Base-by-base conservation (phyloP, 2,113 vertebrate species). In the Garra rufa region DNA sequence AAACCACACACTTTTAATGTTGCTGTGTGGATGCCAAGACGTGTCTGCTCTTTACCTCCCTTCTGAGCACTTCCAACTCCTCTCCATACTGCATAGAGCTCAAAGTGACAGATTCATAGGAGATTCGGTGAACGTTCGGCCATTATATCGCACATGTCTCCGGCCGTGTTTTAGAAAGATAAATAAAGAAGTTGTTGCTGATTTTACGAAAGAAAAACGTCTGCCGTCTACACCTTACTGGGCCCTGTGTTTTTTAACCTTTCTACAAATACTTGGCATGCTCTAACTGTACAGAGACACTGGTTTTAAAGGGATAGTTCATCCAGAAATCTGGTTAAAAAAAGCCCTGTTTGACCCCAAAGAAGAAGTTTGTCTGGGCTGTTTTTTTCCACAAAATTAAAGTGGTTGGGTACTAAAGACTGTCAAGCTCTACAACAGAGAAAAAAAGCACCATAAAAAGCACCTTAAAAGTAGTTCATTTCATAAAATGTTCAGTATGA, bases 1-100 rank as follows among this genome's bases (percentile, higher is more conserved):
- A 94, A 95, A 94, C 94, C 94, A 89, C 94, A 93, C 92, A 90
- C 92, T 93, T 95, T 94, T 95, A 95, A 94, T 94, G 94, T 94
- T 92, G 93, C 94, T 94, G 91, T 92, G 91, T 89, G 90, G 90
- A 94, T 93, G 93, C 94, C 94, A 93, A 90, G 93, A 93, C 90
- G 94, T 93, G 93, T 91, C 89, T 90, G 85, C 90, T 84, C 88
- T 89, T 89, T 90, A 90, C 77, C 84, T 89, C 90, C 86, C 88
- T 89, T 88, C 79, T 88, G 83, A 88, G 89, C 90, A 84, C 85
- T 38, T 80, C 86, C 88, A 82, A 85, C 91, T 85, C 82, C 55
- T 86, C 88, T 88, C 48, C 61, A 15, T 76, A 71, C 74, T 34
- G n/a, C 76, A 71, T 57, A 41, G 61, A 61, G 34, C 69, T 70